These are phyloP conservation scores for Pangasius sanitwongsei DNA, from an alignment of 2,797 vertebrate species.

Conservation along the genomic window DNA sequence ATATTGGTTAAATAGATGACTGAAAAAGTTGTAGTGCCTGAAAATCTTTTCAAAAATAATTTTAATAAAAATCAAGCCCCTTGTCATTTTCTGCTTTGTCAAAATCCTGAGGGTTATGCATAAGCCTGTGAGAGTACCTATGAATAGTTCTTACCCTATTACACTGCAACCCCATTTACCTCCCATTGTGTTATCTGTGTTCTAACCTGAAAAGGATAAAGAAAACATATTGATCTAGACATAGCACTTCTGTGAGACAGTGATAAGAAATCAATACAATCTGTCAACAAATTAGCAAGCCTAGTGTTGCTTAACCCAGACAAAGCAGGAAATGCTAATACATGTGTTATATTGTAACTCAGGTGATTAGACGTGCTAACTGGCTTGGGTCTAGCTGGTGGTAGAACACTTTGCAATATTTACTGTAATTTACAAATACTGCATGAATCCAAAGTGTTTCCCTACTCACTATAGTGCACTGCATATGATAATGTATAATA, in stretches of 20 bases:
- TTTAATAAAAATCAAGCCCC: neutral
- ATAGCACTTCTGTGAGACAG: neutral
- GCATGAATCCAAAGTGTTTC: too few species aligned
- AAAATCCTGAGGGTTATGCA: neutral
- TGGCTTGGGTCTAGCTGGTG: neutral
- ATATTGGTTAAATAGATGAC: neutral
- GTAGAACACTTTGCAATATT: neutral
- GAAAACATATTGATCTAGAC: neutral
- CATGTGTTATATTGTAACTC: neutral
- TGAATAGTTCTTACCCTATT: neutral
- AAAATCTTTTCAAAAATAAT: neutral
- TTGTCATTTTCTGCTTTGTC: neutral
- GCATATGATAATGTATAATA: neutral
- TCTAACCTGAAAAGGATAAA: neutral
- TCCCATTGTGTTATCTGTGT: neutral
- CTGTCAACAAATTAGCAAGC: neutral
- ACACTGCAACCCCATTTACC: neutral
- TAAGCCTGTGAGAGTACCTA: too few species aligned
- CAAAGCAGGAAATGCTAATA: neutral
- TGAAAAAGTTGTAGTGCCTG: neutral
- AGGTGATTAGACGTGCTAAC: neutral
- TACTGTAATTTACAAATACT: neutral
- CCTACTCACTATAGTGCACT: neutral
- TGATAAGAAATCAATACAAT: neutral
- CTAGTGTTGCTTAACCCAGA: neutral